Conservation (phyloP, 2,113 vertebrate genomes). For the Oreochromis aureus region DNA sequence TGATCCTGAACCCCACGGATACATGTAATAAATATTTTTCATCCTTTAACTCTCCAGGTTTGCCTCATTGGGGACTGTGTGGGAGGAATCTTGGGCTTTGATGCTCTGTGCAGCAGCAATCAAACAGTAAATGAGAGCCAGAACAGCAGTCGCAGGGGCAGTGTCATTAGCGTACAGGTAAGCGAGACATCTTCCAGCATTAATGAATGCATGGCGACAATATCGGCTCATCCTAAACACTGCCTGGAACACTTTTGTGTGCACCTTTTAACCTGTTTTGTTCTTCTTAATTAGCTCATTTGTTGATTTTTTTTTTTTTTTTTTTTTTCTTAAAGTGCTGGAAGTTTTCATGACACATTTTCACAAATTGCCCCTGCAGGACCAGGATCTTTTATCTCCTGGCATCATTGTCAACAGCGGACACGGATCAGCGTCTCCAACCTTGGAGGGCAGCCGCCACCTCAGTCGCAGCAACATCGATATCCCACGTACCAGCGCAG, state of each 20-base stretch:
- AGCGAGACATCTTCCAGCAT: not conserved
- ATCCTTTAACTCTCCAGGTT: slow-evolving; percentile 70
- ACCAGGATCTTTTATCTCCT: slow-evolving; percentile 89
- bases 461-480: slow-evolving; percentile 94
- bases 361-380: slow-evolving; percentile 60
- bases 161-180: slow-evolving; percentile 86
- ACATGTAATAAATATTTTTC: not conserved
- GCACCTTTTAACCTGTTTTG: not conserved
- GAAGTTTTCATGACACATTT: not conserved
- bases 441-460: slow-evolving; percentile 85
- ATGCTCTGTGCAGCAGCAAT: slow-evolving; percentile 90
- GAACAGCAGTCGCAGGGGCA: slow-evolving; percentile 90
- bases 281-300: not conserved
- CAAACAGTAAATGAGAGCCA: slow-evolving; percentile 88
- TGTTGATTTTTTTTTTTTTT: not conserved
- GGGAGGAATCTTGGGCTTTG: slow-evolving; percentile 93
- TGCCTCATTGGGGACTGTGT: slow-evolving; percentile 94
- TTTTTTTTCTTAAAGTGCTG: not conserved
- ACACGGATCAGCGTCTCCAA: slow-evolving; percentile 75
- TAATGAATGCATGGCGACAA: not conserved
- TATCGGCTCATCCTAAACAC: not conserved
- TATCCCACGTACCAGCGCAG: slow-evolving; percentile 77
- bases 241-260: not conserved
- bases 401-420: slow-evolving; percentile 79
- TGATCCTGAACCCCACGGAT: not conserved